These are phyloP conservation scores for Oscheius onirici DNA, from an alignment of 2,888 invertebrate genomes.

Conservation along the genomic window DNA sequence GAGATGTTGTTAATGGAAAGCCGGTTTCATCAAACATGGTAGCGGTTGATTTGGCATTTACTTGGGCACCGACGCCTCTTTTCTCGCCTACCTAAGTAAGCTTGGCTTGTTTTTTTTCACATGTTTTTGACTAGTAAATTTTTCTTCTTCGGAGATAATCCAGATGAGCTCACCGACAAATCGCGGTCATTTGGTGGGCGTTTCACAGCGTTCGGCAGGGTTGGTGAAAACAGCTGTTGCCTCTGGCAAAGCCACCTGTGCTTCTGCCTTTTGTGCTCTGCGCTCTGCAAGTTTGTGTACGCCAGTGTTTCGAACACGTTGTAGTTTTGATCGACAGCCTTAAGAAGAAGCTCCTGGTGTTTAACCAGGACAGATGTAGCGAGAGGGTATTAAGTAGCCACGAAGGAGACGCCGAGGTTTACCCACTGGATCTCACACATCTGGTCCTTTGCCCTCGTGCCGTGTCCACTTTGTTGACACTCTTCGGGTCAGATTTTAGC, in stretches of 20 bases:
- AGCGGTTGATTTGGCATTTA: slow-evolving; percentile 20
- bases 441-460: slow-evolving; percentile 9
- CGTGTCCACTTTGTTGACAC: slow-evolving; percentile 20
- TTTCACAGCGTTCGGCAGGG: slow-evolving; percentile 33
- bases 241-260: slow-evolving; percentile 33
- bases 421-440: slow-evolving; percentile 2
- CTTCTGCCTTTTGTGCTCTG: slow-evolving; percentile 1
- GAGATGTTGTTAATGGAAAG: slow-evolving; percentile 28
- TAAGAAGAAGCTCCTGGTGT: neutral
- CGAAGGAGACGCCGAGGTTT: neutral
- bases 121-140: neutral
- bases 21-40: slow-evolving; percentile 31
- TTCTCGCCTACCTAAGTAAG: too few species aligned
- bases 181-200: slow-evolving; percentile 33
- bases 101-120: too few species aligned
- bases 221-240: slow-evolving; percentile 33
- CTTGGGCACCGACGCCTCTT: neutral
- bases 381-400: too few species aligned
- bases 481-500: neutral
- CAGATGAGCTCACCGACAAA: slow-evolving; percentile 30
- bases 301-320: slow-evolving; percentile 20
- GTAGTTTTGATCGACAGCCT: neutral
- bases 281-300: slow-evolving; percentile 17
- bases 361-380: neutral
- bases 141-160: slow-evolving; percentile 6